These are phyloP conservation scores for Chironomus tepperi DNA, from an alignment of 1,140 invertebrate species.

Conservation along the genomic window DNA sequence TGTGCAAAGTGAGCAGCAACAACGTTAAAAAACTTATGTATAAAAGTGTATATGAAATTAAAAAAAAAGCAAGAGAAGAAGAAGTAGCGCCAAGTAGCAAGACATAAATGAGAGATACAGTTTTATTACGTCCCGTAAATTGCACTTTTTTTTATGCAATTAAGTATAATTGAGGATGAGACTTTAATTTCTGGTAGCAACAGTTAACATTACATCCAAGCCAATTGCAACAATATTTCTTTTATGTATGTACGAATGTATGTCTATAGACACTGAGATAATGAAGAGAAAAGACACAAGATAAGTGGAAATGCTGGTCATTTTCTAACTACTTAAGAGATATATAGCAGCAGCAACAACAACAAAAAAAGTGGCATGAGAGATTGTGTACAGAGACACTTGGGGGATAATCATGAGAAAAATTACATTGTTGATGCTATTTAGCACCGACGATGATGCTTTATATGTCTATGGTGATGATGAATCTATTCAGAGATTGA, in stretches of 20 bases:
- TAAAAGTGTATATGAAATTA: too few species aligned
- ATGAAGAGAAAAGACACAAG: not conserved
- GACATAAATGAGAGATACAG: not conserved
- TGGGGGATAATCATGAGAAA: too few species aligned
- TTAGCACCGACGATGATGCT: too few species aligned
- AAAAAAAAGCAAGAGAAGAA: too few species aligned
- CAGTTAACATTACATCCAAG: not conserved
- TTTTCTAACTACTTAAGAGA: not conserved
- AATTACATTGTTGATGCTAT: too few species aligned
- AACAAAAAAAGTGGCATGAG: not conserved
- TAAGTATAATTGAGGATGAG: not conserved
- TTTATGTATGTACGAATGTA: too few species aligned
- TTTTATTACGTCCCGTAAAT: not conserved
- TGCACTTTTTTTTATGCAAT: slow-evolving; percentile 11
- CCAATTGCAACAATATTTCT: not conserved
- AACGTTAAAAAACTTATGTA: too few species aligned
- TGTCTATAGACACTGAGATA: too few species aligned
- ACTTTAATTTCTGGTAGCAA: slow-evolving; percentile 8
- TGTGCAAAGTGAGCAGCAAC: too few species aligned
- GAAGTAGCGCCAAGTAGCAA: not conserved
- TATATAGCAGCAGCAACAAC: not conserved
- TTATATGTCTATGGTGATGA: too few species aligned
- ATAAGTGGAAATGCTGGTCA: not conserved
- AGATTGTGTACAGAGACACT: too few species aligned
- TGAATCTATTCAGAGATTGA: too few species aligned